A percentile compares a stretch with the other conserved stretches of the same genome.
Evolutionary conservation across 1,140 invertebrate genomes (phyloP).

Genomic region (Pomacea maculata): DNA sequence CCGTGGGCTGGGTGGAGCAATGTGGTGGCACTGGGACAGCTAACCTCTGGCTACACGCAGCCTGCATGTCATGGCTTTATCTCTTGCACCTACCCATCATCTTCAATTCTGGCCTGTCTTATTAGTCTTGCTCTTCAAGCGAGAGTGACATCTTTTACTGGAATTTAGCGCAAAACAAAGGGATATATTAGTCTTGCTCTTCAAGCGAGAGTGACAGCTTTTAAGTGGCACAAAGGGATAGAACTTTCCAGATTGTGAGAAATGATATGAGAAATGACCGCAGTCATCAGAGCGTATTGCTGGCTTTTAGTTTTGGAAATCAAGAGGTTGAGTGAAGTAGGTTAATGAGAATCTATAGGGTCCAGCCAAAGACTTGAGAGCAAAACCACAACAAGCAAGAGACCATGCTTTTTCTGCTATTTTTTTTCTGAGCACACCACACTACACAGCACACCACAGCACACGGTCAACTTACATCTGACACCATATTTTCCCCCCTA

Average conservation of each 20-base stretch:
- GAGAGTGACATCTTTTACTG: neutral
- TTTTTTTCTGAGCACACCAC: constrained; percentile 17
- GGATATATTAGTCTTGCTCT: too few relatives aligned
- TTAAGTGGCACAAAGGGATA: too few relatives aligned
- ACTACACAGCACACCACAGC: constrained; percentile 20
- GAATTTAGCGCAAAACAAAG: too few relatives aligned
- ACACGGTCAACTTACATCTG: constrained; percentile 23
- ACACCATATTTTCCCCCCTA: neutral
- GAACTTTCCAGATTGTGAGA: too few relatives aligned
- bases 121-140: neutral
- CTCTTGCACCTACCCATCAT: neutral
- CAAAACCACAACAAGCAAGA: constrained; percentile 3
- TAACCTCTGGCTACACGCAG: neutral
- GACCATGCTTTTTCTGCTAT: constrained; percentile 14
- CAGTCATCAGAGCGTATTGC: too few relatives aligned
- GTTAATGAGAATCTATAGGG: neutral
- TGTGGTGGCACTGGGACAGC: neutral
- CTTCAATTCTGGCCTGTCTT: neutral
- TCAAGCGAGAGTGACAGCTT: too few relatives aligned
- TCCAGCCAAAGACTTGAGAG: constrained; percentile 1
- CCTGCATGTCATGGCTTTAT: neutral
- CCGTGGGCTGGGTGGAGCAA: neutral
- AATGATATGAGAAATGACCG: too few relatives aligned
- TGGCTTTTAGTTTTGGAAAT: neutral
- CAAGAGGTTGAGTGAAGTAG: neutral